A percentile compares a stretch with the other conserved stretches of the same genome.
These are phyloP conservation scores for Trinectes maculatus DNA, from an alignment of 2,113 vertebrate species.

Conservation along the genomic window DNA sequence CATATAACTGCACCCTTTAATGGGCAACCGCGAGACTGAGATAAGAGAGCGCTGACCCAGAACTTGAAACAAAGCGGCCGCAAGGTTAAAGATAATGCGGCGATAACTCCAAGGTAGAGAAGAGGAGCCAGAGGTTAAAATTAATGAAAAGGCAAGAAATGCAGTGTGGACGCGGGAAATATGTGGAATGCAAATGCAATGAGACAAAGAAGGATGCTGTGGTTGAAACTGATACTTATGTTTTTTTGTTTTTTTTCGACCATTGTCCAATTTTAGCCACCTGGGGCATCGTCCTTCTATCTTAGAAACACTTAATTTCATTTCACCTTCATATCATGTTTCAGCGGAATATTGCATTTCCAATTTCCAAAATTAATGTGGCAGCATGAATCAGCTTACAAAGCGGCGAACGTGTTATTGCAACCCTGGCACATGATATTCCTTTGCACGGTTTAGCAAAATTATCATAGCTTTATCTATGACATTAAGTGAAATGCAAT, in stretches of 20 bases:
- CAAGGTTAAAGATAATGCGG: constrained; percentile 64
- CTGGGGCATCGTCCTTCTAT: constrained; percentile 15
- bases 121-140: constrained; percentile 38
- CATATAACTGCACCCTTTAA: constrained; percentile 67
- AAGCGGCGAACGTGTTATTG: constrained; percentile 29
- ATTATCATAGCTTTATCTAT: constrained; percentile 35
- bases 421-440: constrained; percentile 37
- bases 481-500: constrained; percentile 23
- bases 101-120: constrained; percentile 30
- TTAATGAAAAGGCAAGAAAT: constrained; percentile 28
- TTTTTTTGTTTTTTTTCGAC: neutral
- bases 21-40: constrained; percentile 58
- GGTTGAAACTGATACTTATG: constrained; percentile 43
- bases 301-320: constrained; percentile 28
- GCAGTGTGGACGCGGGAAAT: constrained; percentile 21
- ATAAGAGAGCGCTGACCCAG: constrained; percentile 57
- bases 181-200: constrained; percentile 22
- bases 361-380: constrained; percentile 54
- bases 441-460: constrained; percentile 23
- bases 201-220: constrained; percentile 43
- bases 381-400: constrained; percentile 48
- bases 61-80: constrained; percentile 55
- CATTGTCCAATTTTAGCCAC: constrained; percentile 39
- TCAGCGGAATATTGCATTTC: constrained; percentile 51
- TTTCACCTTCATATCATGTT: constrained; percentile 52